Evolutionary conservation across 2,888 invertebrate species (phyloP).

Genomic region (Caenorhabditis afra): DNA sequence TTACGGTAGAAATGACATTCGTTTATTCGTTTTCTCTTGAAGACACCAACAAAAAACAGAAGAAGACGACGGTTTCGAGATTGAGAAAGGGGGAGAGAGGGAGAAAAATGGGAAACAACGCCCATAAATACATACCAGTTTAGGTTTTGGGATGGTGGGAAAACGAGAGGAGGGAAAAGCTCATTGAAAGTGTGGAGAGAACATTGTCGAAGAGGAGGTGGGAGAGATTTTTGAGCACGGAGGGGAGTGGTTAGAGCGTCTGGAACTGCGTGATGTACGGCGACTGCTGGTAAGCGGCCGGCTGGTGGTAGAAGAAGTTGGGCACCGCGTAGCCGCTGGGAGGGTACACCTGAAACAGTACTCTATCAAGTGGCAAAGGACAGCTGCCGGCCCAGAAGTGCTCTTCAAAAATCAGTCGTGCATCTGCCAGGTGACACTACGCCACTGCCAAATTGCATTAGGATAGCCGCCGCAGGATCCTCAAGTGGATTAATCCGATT

Average conservation of each 20-base stretch:
- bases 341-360: slow-evolving; percentile 53
- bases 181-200: slow-evolving; percentile 20
- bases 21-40: neutral
- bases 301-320: slow-evolving; percentile 30
- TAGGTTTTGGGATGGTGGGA: slow-evolving; percentile 12
- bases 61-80: neutral
- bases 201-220: slow-evolving; percentile 14
- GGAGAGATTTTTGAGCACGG: slow-evolving; percentile 17
- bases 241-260: neutral
- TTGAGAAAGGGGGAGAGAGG: neutral
- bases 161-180: slow-evolving; percentile 11
- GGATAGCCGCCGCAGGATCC: slow-evolving; percentile 32
- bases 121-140: slow-evolving; percentile 49
- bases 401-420: slow-evolving; percentile 47
- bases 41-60: slow-evolving; percentile 8
- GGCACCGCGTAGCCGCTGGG: slow-evolving; percentile 36
- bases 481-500: slow-evolving; percentile 48
- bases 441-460: slow-evolving; percentile 47
- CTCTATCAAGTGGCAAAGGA: slow-evolving; percentile 33
- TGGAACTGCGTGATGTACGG: slow-evolving; percentile 5
- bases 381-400: slow-evolving; percentile 44
- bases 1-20: slow-evolving; percentile 36
- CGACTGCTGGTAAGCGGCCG: slow-evolving; percentile 24
- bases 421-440: slow-evolving; percentile 53
- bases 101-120: slow-evolving; percentile 21